Evolutionary conservation across 2,888 invertebrate species (phyloP).

Genomic region (Sesia apiformis): DNA sequence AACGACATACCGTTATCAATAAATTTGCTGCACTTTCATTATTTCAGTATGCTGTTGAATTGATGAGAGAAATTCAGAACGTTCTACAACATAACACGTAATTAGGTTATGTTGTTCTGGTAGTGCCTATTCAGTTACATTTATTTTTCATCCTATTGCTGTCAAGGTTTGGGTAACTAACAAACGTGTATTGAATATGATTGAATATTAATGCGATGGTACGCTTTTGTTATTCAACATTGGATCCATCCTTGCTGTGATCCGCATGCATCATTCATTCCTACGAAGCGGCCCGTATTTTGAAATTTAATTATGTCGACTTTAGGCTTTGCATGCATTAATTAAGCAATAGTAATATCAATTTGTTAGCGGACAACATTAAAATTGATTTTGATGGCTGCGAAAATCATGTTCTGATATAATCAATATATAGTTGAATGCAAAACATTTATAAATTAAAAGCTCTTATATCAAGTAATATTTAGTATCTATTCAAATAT

Average conservation of each 20-base stretch:
- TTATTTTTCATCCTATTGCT: constrained; percentile 33
- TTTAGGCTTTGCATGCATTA: too few species aligned
- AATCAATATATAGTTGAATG: too few species aligned
- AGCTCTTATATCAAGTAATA: too few species aligned
- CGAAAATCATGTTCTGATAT: too few species aligned
- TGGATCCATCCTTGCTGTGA: constrained; percentile 17
- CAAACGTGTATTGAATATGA: constrained; percentile 30
- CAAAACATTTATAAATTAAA: too few species aligned
- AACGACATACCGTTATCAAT: too few species aligned
- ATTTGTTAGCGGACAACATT: too few species aligned
- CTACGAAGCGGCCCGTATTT: constrained; percentile 12
- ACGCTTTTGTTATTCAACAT: constrained; percentile 19
- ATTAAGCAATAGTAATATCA: too few species aligned
- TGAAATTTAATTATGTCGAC: constrained; percentile 11
- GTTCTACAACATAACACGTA: constrained; percentile 27
- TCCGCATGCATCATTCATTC: constrained; percentile 26
- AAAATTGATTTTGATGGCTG: too few species aligned
- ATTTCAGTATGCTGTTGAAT: constrained; percentile 1
- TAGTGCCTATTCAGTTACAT: background rate
- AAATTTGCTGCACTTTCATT: too few species aligned
- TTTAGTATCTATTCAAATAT: too few species aligned
- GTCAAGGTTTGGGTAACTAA: constrained; percentile 51
- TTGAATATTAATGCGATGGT: constrained; percentile 1
- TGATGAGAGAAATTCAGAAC: constrained; percentile 17
- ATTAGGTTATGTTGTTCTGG: constrained; percentile 25